A percentile compares a stretch with the other conserved stretches of the same genome.
These are phyloP conservation scores for Zoanthus sociatus DNA, from an alignment of 92 coral and sea anemone genomes.

Conservation along the genomic window DNA sequence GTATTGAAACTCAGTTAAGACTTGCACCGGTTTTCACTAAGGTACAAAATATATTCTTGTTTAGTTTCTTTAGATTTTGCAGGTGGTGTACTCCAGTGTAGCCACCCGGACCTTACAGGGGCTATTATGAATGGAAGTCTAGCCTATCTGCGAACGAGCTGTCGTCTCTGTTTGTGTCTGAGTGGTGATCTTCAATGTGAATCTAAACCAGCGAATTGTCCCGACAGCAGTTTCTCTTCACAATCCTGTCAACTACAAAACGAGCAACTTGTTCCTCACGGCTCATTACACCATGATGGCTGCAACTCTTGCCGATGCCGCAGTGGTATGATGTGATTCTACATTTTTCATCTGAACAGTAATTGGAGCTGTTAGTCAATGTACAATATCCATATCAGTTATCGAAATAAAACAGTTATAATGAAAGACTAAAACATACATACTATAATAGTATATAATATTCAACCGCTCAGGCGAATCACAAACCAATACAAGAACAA, in stretches of 20 bases:
- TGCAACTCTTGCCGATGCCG: conserved; percentile 91
- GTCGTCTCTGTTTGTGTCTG: conserved; percentile 84
- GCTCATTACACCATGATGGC: conserved; percentile 85
- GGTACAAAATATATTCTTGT: neutral
- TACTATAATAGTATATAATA: too few relatives aligned
- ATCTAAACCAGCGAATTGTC: conserved; percentile 64
- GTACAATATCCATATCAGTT: too few relatives aligned
- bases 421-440: too few relatives aligned
- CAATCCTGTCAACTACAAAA: conserved; percentile 70
- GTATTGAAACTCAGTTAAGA: too few relatives aligned
- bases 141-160: conserved; percentile 70
- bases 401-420: too few relatives aligned
- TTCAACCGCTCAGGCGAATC: too few relatives aligned
- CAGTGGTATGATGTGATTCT: conserved; percentile 68
- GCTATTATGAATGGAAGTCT: conserved; percentile 60
- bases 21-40: neutral
- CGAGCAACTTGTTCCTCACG: conserved; percentile 67
- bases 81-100: conserved; percentile 48
- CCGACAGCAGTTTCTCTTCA: conserved; percentile 34
- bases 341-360: neutral
- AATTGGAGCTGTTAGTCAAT: too few relatives aligned
- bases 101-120: conserved; percentile 37
- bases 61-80: conserved; percentile 11
- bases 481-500: too few relatives aligned
- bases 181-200: conserved; percentile 72